A percentile compares a stretch with the other conserved stretches of the same genome.
Evolutionary conservation across 2,888 invertebrate genomes (phyloP).

Genomic region (Merodon equestris): DNA sequence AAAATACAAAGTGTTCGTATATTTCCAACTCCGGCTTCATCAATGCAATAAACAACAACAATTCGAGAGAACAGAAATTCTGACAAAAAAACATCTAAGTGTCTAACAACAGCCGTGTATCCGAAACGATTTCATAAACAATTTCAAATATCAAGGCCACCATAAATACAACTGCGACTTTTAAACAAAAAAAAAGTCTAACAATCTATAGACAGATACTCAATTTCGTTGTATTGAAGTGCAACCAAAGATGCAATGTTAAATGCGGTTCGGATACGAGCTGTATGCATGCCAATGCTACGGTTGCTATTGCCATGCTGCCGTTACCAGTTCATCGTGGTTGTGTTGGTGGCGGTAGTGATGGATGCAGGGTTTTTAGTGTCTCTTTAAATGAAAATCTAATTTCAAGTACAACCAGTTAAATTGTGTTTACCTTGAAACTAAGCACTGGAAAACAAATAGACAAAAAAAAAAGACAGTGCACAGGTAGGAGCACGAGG

Average conservation of each 20-base stretch:
- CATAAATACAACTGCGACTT: conserved; percentile 52
- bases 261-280: conserved; percentile 24
- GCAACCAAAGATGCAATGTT: conserved; percentile 53
- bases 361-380: conserved; percentile 26
- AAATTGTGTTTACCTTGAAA: conserved; percentile 63
- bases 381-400: conserved; percentile 61
- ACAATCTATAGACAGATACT: neutral
- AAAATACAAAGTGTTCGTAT: conserved; percentile 1
- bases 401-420: conserved; percentile 64
- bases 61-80: conserved; percentile 41
- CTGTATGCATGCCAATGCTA: neutral
- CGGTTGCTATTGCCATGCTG: neutral
- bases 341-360: conserved; percentile 15
- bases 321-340: too few relatives aligned
- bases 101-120: conserved; percentile 55
- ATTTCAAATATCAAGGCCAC: conserved; percentile 63
- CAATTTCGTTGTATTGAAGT: conserved; percentile 1
- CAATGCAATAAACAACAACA: conserved; percentile 30
- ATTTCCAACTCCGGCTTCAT: conserved; percentile 44
- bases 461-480: conserved; percentile 2
- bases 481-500: too few relatives aligned
- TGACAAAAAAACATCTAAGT: conserved; percentile 28
- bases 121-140: conserved; percentile 61
- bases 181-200: conserved; percentile 34
- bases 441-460: conserved; percentile 41